phyloP scores from a whole-genome alignment of 2,113 vertebrate species.

The Turnix velox region DNA sequence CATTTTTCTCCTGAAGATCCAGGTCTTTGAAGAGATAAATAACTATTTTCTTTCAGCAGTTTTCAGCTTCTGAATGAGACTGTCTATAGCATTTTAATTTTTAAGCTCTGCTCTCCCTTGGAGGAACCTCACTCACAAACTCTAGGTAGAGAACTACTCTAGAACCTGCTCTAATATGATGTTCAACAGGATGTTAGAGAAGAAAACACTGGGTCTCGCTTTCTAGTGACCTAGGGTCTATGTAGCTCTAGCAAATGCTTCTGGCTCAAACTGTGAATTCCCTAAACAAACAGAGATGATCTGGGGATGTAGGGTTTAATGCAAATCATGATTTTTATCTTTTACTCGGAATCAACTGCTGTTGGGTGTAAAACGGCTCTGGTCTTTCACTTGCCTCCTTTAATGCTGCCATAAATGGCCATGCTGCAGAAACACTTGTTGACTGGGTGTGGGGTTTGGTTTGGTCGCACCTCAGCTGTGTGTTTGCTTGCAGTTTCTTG shows the following conservation, averaged over 20 bases:
- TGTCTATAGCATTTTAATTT: neutral
- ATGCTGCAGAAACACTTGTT: neutral
- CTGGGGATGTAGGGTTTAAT: neutral
- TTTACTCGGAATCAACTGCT: neutral
- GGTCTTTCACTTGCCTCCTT: neutral
- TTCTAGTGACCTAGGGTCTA: neutral
- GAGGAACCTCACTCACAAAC: neutral
- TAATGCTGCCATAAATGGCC: slow-evolving; percentile 44
- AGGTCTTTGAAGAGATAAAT: neutral
- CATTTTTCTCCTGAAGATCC: neutral
- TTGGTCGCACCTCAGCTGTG: slow-evolving; percentile 21
- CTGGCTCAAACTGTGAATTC: neutral
- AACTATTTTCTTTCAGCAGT: neutral
- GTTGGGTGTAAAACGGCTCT: neutral
- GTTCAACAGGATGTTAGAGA: neutral
- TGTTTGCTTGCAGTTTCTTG: slow-evolving; percentile 64
- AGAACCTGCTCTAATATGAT: neutral
- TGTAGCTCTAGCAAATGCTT: neutral
- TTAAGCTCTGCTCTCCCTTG: neutral
- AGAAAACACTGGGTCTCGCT: neutral
- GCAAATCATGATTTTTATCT: neutral
- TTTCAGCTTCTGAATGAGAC: neutral
- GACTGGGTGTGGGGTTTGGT: neutral
- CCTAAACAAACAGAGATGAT: fast-evolving
- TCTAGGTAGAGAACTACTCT: neutral